Evolutionary conservation across 1,140 invertebrate species (phyloP).

Genomic region (Rhynchophorus ferrugineus): DNA sequence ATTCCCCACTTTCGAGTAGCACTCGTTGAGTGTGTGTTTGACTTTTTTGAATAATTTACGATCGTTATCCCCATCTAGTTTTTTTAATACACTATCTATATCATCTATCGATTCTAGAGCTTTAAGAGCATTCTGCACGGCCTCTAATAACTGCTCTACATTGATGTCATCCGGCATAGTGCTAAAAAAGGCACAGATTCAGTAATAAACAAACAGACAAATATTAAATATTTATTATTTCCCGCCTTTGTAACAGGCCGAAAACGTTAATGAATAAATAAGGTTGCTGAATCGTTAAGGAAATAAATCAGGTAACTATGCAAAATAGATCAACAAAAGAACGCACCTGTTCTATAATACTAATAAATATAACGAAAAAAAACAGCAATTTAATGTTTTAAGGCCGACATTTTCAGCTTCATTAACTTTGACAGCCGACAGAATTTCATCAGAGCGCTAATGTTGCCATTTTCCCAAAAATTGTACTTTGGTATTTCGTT

Average conservation of each 20-base stretch:
- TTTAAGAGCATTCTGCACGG: background rate
- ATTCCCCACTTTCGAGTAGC: background rate
- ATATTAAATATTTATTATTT: too few relatives aligned
- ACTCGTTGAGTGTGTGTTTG: constrained; percentile 1
- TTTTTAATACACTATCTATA: constrained; percentile 5
- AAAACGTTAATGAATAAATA: too few relatives aligned
- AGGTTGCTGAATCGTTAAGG: too few relatives aligned
- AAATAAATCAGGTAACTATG: background rate
- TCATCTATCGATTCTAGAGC: constrained; percentile 1
- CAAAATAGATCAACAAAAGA: background rate
- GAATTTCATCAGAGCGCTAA: too few relatives aligned
- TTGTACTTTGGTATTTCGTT: too few relatives aligned
- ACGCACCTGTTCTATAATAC: background rate
- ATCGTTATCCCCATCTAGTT: constrained; percentile 1
- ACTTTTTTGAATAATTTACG: constrained; percentile 10
- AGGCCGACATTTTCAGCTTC: background rate
- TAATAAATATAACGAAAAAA: background rate
- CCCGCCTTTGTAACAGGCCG: too few relatives aligned
- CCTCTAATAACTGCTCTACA: constrained; percentile 3
- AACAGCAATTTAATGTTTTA: background rate
- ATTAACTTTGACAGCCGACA: background rate
- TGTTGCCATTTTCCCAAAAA: too few relatives aligned
- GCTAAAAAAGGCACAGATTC: background rate
- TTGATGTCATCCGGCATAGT: constrained; percentile 13
- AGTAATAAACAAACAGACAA: background rate